phyloP scores from a whole-genome alignment of 2,888 invertebrate species.

The Hydrotaea diabolus region DNA sequence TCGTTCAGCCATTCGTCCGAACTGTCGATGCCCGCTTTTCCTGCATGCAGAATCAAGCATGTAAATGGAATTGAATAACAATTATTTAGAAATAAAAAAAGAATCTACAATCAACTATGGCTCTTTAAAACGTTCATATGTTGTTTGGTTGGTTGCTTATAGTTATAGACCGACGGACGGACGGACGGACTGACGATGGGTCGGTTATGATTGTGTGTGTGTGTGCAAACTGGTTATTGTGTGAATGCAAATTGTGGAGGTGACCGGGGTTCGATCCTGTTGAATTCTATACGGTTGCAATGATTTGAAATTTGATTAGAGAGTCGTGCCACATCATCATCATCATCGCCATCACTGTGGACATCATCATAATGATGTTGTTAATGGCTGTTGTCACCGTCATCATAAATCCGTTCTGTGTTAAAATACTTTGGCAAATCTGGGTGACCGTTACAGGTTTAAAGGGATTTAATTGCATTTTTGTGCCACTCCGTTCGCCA shows the following conservation, averaged over 20 bases:
- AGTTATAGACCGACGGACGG: not conserved
- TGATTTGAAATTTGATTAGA: constrained; percentile 57
- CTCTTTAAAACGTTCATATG: constrained; percentile 18
- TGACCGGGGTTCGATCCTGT: constrained; percentile 5
- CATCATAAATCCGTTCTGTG: constrained; percentile 40
- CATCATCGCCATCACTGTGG: not conserved
- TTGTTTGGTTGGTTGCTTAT: not conserved
- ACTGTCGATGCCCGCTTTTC: not conserved
- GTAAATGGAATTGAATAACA: constrained; percentile 22
- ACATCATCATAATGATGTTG: too few relatives aligned
- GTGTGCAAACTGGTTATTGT: not conserved
- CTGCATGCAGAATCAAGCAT: not conserved
- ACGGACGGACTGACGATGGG: not conserved
- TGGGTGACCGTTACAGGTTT: constrained; percentile 42
- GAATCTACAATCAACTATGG: constrained; percentile 6
- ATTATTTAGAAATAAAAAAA: constrained; percentile 30
- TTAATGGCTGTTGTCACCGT: not conserved
- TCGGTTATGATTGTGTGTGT: not conserved
- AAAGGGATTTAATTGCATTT: constrained; percentile 52
- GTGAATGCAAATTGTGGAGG: not conserved
- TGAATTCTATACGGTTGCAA: constrained; percentile 45
- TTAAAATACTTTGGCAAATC: constrained; percentile 24
- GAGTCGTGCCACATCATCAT: constrained; percentile 20
- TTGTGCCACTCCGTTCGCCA: constrained; percentile 8
- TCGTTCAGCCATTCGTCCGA: not conserved